phyloP scores from a whole-genome alignment of 2,113 vertebrate species.

The Castor canadensis region DNA sequence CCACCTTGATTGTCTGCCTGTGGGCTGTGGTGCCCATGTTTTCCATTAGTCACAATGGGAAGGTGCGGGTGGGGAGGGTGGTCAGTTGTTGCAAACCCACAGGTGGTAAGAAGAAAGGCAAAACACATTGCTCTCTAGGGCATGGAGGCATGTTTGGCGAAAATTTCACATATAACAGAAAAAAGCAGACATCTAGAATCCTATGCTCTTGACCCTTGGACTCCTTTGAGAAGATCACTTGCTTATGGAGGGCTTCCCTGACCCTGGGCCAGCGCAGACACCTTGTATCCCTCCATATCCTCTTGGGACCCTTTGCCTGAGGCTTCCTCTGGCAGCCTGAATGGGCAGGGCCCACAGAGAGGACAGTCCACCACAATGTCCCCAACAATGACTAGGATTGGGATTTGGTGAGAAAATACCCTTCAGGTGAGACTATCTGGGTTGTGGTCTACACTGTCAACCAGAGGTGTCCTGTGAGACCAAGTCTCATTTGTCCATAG shows the following conservation, averaged over 20 bases:
- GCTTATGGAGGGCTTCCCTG: neutral
- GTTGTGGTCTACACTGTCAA: neutral
- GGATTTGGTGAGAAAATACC: neutral
- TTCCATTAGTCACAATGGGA: conserved; percentile 24
- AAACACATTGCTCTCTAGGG: neutral
- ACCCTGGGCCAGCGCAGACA: neutral
- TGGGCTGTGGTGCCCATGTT: neutral
- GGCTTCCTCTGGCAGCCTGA: neutral
- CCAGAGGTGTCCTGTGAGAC: neutral
- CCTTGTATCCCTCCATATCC: neutral
- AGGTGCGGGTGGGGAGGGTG: neutral
- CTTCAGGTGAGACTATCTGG: neutral
- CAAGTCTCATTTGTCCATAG: neutral
- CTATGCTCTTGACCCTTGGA: neutral
- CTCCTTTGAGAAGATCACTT: neutral
- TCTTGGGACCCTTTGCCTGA: neutral
- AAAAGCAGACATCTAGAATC: neutral
- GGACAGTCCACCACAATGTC: neutral
- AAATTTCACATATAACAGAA: neutral
- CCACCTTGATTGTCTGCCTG: neutral
- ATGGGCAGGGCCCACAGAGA: neutral
- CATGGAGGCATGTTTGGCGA: neutral
- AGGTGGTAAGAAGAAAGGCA: neutral
- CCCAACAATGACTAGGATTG: neutral
- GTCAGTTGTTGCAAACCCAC: neutral